These are phyloP conservation scores for Thunnus thynnus DNA, from an alignment of 2,113 vertebrate genomes.

Conservation along the genomic window DNA sequence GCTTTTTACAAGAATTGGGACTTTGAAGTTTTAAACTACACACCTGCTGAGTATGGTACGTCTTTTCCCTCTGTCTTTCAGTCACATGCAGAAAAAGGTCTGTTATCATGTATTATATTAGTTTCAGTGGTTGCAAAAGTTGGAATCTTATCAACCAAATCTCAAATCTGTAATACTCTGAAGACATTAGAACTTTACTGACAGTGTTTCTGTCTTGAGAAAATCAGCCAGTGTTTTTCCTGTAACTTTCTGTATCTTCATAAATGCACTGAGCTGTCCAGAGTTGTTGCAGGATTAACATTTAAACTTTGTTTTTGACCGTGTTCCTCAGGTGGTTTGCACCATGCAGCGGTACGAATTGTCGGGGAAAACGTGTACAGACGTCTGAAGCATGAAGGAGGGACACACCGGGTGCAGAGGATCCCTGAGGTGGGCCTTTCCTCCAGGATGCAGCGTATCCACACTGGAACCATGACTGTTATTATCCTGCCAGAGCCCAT, in stretches of 20 bases:
- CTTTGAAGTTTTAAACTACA: constrained; percentile 91
- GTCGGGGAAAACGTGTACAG: constrained; percentile 89
- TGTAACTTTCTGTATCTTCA: too few relatives aligned
- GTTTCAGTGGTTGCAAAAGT: too few relatives aligned
- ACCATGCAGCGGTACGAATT: constrained; percentile 93
- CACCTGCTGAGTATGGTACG: constrained; percentile 89
- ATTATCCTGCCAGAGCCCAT: constrained; percentile 92
- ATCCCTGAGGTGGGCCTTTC: constrained; percentile 95
- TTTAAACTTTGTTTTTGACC: not conserved
- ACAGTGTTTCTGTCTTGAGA: too few relatives aligned
- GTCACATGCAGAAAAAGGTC: too few relatives aligned
- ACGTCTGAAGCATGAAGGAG: constrained; percentile 93
- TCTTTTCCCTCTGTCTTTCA: too few relatives aligned
- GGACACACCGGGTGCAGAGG: constrained; percentile 94
- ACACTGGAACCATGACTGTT: constrained; percentile 95
- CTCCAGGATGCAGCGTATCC: constrained; percentile 96
- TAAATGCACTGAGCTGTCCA: too few relatives aligned
- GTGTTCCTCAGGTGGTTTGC: constrained; percentile 89
- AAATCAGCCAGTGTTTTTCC: too few relatives aligned
- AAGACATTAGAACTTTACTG: too few relatives aligned
- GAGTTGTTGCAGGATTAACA: too few relatives aligned
- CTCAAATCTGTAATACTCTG: too few relatives aligned
- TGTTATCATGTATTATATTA: too few relatives aligned
- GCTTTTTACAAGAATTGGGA: constrained; percentile 90
- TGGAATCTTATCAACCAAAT: too few relatives aligned